Evolutionary conservation across 1,140 invertebrate genomes (phyloP).

Genomic region (Nautilus pompilius): DNA sequence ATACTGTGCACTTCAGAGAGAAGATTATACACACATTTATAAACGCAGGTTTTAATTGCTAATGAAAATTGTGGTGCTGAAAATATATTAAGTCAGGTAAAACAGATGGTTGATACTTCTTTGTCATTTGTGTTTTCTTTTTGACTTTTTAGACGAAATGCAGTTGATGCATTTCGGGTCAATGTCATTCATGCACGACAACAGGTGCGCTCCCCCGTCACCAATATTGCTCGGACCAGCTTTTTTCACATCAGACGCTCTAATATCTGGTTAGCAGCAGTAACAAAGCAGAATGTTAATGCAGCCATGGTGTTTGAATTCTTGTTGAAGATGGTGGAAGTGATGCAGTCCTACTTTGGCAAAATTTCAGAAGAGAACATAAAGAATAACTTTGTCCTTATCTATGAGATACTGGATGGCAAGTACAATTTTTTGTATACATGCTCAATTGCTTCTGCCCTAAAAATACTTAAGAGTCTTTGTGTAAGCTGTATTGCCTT

Average conservation of each 20-base stretch:
- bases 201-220: constrained; percentile 97
- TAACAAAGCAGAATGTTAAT: constrained; percentile 99
- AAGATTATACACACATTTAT: no score
- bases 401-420: constrained; percentile 98
- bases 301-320: constrained; percentile 99
- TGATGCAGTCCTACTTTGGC: constrained; percentile 99
- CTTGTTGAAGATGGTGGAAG: constrained; percentile 96
- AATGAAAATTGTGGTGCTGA: no score
- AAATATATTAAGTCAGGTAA: no score
- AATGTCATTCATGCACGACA: constrained; percentile 99
- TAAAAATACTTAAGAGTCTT: no score
- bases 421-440: constrained; percentile 33
- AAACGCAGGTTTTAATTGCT: no score
- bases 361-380: constrained; percentile 99
- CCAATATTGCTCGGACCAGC: constrained; percentile 97
- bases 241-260: constrained; percentile 98
- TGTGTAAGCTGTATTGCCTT: no score
- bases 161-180: constrained; percentile 98
- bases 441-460: no score
- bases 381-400: constrained; percentile 99
- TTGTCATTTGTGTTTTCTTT: not conserved
- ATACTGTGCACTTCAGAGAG: no score
- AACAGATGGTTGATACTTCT: not conserved
- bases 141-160: constrained; percentile 70
- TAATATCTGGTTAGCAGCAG: constrained; percentile 98